Conservation (phyloP, 1,140 invertebrate genomes). For the Teleopsis dalmanni region DNA sequence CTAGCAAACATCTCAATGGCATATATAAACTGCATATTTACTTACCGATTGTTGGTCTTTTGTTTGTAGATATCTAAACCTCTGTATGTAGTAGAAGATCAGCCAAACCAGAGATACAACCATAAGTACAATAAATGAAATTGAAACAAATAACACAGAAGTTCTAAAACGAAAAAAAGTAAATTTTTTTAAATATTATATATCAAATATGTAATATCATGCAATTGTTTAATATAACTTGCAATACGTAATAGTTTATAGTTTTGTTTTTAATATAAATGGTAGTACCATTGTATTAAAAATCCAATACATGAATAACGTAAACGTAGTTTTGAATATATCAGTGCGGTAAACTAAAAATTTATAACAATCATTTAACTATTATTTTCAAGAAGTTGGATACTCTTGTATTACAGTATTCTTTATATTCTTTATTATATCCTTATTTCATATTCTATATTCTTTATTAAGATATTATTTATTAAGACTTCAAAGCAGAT, state of each 20-base stretch:
- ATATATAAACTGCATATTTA: not conserved
- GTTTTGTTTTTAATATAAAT: not conserved
- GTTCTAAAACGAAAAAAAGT: conserved; percentile 53
- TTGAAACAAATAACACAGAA: conserved; percentile 85
- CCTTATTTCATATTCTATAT: no score
- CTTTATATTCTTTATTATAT: no score
- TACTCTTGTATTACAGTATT: no score
- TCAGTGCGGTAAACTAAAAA: not conserved
- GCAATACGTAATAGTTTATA: not conserved
- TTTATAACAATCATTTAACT: not conserved
- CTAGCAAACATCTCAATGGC: not conserved
- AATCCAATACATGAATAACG: conserved; percentile 1
- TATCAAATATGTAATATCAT: not conserved
- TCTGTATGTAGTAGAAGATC: conserved; percentile 89
- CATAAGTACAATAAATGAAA: conserved; percentile 91
- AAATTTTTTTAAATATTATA: not conserved
- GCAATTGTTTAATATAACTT: conserved; percentile 10
- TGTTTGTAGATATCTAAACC: conserved; percentile 85
- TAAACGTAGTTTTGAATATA: not conserved
- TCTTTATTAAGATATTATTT: no score
- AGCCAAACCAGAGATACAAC: conserved; percentile 89
- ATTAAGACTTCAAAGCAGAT: no score
- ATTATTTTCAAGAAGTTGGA: no score
- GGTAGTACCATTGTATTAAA: not conserved
- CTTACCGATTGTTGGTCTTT: conserved; percentile 57